Evolutionary conservation across 2,888 invertebrate species (phyloP).

Genomic region (Orthosia gracilis): DNA sequence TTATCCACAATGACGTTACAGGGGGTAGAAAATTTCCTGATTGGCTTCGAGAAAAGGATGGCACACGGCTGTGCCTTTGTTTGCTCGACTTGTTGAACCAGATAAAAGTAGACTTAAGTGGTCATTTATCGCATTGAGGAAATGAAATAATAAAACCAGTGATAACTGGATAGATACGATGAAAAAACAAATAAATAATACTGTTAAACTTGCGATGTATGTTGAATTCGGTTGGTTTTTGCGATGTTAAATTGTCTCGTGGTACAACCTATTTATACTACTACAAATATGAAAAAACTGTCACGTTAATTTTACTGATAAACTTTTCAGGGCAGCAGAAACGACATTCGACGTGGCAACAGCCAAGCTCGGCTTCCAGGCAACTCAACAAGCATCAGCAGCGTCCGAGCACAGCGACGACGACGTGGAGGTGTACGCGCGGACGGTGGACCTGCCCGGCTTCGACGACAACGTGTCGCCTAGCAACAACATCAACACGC

Average conservation of each 20-base stretch:
- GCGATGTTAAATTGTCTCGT: not conserved
- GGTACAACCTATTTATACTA: not conserved
- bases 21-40: too few species aligned
- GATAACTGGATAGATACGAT: too few species aligned
- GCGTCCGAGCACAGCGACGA: slow-evolving; percentile 94
- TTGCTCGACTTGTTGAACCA: too few species aligned
- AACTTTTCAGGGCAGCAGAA: slow-evolving; percentile 76
- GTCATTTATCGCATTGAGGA: too few species aligned
- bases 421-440: slow-evolving; percentile 94
- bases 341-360: slow-evolving; percentile 80
- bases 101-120: too few species aligned
- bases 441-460: slow-evolving; percentile 94
- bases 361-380: slow-evolving; percentile 82
- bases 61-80: too few species aligned
- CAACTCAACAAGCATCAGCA: slow-evolving; percentile 87
- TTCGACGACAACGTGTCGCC: slow-evolving; percentile 96
- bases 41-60: too few species aligned
- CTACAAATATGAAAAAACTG: not conserved
- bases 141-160: too few species aligned
- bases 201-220: too few species aligned
- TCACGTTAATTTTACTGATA: not conserved
- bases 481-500: slow-evolving; percentile 93
- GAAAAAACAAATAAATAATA: too few species aligned
- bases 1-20: too few species aligned
- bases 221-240: not conserved